Conservation (phyloP, 2,113 vertebrate genomes). For the Nothocercus julius region DNA sequence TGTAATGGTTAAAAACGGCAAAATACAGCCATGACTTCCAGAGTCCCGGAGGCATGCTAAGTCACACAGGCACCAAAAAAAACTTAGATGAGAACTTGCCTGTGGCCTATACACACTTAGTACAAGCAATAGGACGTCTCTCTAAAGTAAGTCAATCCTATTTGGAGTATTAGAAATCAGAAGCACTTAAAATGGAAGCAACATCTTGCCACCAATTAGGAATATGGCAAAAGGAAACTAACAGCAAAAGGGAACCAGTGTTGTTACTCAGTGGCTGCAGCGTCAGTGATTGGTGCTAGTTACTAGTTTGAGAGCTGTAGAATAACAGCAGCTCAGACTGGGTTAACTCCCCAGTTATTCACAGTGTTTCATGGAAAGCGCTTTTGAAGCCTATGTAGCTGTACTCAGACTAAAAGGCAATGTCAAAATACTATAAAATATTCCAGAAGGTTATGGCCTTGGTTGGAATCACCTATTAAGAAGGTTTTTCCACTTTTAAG, state of each 20-base stretch:
- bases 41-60: accelerated
- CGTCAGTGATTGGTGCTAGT: neutral
- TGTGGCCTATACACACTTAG: neutral
- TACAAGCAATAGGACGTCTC: neutral
- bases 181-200: neutral
- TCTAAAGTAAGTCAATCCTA: neutral
- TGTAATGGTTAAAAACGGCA: neutral
- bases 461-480: neutral
- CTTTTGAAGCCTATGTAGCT: neutral
- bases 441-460: neutral
- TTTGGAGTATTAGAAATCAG: neutral
- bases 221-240: neutral
- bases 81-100: neutral
- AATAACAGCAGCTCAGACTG: neutral
- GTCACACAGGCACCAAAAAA: neutral
- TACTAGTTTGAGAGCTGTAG: neutral
- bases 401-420: neutral
- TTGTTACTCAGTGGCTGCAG: neutral
- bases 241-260: neutral
- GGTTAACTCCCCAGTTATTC: neutral
- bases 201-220: neutral
- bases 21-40: neutral
- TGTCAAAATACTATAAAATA: neutral
- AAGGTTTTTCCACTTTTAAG: neutral
- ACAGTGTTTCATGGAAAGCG: neutral